These are phyloP conservation scores for Zaprionus obscuricornis DNA, from an alignment of 2,888 invertebrate species.

Conservation along the genomic window DNA sequence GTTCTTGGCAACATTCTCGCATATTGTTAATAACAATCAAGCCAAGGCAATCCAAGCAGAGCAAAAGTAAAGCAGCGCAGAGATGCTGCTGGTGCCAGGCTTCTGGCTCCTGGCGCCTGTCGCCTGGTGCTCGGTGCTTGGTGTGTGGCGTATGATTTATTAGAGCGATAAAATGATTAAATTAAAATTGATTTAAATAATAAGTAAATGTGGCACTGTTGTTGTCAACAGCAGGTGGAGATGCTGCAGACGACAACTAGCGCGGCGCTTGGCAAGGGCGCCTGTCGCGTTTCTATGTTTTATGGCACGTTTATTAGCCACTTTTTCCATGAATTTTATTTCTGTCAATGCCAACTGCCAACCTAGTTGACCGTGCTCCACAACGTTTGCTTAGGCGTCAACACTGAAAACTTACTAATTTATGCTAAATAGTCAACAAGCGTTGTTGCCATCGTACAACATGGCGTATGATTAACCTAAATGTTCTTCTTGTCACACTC, in stretches of 20 bases:
- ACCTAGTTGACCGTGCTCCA: constrained; percentile 26
- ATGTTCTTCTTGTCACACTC: constrained; percentile 47
- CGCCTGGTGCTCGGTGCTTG: constrained; percentile 20
- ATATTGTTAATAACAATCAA: constrained; percentile 68
- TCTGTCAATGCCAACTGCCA: constrained; percentile 40
- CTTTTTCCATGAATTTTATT: constrained; percentile 36
- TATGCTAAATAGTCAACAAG: constrained; percentile 62
- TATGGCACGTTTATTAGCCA: constrained; percentile 36
- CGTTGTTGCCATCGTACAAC: constrained; percentile 28
- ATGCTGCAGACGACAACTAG: constrained; percentile 32
- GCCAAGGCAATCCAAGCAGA: constrained; percentile 19
- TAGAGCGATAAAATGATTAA: constrained; percentile 75
- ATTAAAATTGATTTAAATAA: constrained; percentile 77
- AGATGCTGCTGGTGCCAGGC: neutral
- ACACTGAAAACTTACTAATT: constrained; percentile 68
- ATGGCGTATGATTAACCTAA: constrained; percentile 75
- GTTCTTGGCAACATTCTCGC: constrained; percentile 42
- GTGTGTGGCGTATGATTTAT: constrained; percentile 67
- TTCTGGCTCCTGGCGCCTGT: constrained; percentile 2
- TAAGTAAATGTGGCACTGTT: constrained; percentile 23
- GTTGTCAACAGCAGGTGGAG: constrained; percentile 10
- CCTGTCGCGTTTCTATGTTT: neutral
- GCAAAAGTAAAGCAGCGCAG: neutral
- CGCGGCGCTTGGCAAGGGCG: constrained; percentile 13
- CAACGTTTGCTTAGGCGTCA: constrained; percentile 17